A percentile compares a stretch with the other conserved stretches of the same genome.
phyloP scores from a whole-genome alignment of 2,888 invertebrate genomes.

The Ochropleura leucogaster region DNA sequence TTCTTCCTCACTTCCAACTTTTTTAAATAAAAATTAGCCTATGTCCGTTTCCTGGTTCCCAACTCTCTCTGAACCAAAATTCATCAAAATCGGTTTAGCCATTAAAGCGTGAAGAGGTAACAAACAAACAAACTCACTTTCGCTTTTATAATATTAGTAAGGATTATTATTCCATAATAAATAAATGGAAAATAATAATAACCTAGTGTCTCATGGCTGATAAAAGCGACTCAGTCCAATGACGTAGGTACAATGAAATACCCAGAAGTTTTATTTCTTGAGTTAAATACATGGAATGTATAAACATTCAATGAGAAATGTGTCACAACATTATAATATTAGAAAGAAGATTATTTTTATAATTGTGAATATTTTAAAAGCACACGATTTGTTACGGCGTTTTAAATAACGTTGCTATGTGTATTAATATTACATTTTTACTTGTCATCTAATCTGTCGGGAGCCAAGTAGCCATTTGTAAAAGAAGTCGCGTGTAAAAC shows the following conservation, averaged over 20 bases:
- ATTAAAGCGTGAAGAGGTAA: too few species aligned
- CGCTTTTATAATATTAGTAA: too few species aligned
- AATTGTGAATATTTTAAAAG: conserved; percentile 37
- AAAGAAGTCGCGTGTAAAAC: conserved; percentile 23
- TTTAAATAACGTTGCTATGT: conserved; percentile 23
- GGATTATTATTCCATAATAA: too few species aligned
- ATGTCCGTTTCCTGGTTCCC: too few species aligned
- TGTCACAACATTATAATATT: conserved; percentile 28
- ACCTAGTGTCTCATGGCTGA: neutral
- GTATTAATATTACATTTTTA: conserved; percentile 43
- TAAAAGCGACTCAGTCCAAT: neutral
- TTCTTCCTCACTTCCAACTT: too few species aligned
- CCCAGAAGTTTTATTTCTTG: neutral
- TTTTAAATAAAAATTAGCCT: too few species aligned
- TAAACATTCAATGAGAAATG: conserved; percentile 43
- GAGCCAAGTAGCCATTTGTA: conserved; percentile 41
- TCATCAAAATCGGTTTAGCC: too few species aligned
- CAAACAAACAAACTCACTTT: too few species aligned
- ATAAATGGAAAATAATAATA: neutral
- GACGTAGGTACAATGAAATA: conserved; percentile 1
- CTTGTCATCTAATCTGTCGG: conserved; percentile 43
- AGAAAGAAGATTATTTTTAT: conserved; percentile 31
- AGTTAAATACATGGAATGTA: conserved; percentile 9
- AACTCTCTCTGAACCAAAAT: too few species aligned
- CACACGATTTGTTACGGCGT: conserved; percentile 33